These are phyloP conservation scores for Zaprionus kolodkinae DNA, from an alignment of 1,140 invertebrate genomes.

Conservation along the genomic window DNA sequence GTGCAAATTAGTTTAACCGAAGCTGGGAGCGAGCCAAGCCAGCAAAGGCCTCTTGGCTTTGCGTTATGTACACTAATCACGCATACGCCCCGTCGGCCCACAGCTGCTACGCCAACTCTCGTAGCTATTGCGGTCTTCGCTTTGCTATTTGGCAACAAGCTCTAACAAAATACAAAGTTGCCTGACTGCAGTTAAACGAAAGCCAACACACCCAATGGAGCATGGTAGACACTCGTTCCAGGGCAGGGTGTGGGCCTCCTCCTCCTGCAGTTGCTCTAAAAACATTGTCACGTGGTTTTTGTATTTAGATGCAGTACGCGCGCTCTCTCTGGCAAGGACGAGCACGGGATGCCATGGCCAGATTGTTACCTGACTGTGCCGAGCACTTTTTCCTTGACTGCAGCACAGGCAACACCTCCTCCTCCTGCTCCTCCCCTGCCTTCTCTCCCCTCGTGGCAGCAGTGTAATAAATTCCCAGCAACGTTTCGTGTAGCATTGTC, in stretches of 20 bases:
- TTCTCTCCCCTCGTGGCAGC: conserved; percentile 2
- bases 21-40: background rate
- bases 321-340: conserved; percentile 27
- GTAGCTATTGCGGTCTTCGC: conserved; percentile 63
- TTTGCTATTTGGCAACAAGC: conserved; percentile 35
- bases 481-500: conserved; percentile 66
- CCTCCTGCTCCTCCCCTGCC: background rate
- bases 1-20: conserved; percentile 5
- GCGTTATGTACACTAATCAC: conserved; percentile 41
- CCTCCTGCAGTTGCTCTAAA: conserved; percentile 29
- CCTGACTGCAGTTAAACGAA: conserved; percentile 17
- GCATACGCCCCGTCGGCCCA: conserved; percentile 58
- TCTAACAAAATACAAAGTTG: conserved; percentile 47
- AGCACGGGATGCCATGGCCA: conserved; percentile 34
- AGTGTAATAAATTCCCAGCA: conserved; percentile 58
- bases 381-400: conserved; percentile 51
- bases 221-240: conserved; percentile 5
- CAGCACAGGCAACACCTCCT: conserved; percentile 15
- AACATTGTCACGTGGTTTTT: conserved; percentile 81
- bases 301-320: conserved; percentile 66
- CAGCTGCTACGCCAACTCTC: conserved; percentile 38
- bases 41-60: conserved; percentile 4
- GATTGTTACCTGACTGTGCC: conserved; percentile 46
- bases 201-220: conserved; percentile 17
- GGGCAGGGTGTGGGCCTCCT: too few relatives aligned